Evolutionary conservation across 2,888 invertebrate genomes (phyloP), one percentile per base, ranked within the genome.

Genomic region (Corbicula japonica): DNA sequence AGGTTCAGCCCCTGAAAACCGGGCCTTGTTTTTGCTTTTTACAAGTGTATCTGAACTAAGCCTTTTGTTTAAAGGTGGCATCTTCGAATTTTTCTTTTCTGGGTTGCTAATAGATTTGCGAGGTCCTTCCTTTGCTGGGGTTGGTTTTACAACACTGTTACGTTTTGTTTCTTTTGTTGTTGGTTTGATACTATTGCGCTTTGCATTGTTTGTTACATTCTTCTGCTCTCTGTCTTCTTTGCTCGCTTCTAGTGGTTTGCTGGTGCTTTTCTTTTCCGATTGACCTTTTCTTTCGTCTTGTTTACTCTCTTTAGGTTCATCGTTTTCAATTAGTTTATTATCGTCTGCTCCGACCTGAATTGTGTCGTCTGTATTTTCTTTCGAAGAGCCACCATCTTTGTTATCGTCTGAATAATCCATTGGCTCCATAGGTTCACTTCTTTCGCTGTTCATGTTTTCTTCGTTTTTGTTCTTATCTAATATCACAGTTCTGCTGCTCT

Each of bases 401-500:
- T 32, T 41, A 21, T 18, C 28, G 23, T 34, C 12, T 21, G 12
- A 28, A 18, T 60, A 23, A 18, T 58, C 35, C 34, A 34, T 48
- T 48, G 6, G 15, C 6, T 6, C 21, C 10, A n/a, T 21, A 48
- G 10, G 15, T 21, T 10, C 12, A 6, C 6, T 6, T 48, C 6
- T 48, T n/a, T n/a, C 48, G 0, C n/a, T 32, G 32, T 58, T 34
- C 12, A 35, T 5, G 35, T 35, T 18, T 10, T 35, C 48, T 8
- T 30, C 8, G 18, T 74, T 23, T 30, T 44, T 58, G 8, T 56
- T 63, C 8, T 78, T 52, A 15, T 58, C 69, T n/a, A 76, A 46
- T 28, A 72, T 80, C 1, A 80, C 58, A 10, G 79, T 80, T 58
- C 68, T 66, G 1, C 41, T 60, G 38, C 75, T 75, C 0, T 52